These are phyloP conservation scores for Sclerodermus sp. DNA, from an alignment of 2,888 invertebrate genomes.

Conservation along the genomic window DNA sequence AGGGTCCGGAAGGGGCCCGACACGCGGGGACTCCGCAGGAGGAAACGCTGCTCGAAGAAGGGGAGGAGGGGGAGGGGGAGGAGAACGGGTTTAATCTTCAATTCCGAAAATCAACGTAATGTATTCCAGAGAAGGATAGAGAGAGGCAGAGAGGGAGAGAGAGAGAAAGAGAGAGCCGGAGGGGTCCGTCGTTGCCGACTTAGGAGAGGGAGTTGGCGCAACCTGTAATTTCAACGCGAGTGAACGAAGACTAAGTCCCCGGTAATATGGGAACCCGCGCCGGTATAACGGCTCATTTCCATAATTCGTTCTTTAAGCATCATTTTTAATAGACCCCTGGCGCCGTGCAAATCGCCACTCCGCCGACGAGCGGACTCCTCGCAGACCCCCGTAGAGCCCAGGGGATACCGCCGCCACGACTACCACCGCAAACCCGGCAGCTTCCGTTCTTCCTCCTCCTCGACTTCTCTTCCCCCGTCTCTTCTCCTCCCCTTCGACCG, in stretches of 20 bases:
- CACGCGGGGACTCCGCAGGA: neutral
- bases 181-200: neutral
- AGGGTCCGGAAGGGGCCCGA: neutral
- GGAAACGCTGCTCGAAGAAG: neutral
- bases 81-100: constrained; percentile 8
- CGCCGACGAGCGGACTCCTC: too few species aligned
- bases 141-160: neutral
- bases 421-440: too few species aligned
- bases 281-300: constrained; percentile 49
- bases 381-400: too few species aligned
- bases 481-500: too few species aligned
- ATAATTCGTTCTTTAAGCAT: constrained; percentile 54
- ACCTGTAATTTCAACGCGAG: constrained; percentile 53
- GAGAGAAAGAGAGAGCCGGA: constrained; percentile 12
- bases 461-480: too few species aligned
- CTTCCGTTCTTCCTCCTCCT: too few species aligned
- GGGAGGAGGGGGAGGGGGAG: neutral
- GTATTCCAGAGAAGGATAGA: constrained; percentile 34
- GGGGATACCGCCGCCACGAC: too few species aligned
- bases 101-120: constrained; percentile 47
- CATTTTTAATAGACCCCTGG: constrained; percentile 55
- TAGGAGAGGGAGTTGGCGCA: constrained; percentile 16
- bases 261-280: constrained; percentile 49
- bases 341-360: constrained; percentile 31
- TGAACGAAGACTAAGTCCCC: constrained; percentile 40